phyloP scores from a whole-genome alignment of 2,113 vertebrate species.

The Pandion haliaetus region DNA sequence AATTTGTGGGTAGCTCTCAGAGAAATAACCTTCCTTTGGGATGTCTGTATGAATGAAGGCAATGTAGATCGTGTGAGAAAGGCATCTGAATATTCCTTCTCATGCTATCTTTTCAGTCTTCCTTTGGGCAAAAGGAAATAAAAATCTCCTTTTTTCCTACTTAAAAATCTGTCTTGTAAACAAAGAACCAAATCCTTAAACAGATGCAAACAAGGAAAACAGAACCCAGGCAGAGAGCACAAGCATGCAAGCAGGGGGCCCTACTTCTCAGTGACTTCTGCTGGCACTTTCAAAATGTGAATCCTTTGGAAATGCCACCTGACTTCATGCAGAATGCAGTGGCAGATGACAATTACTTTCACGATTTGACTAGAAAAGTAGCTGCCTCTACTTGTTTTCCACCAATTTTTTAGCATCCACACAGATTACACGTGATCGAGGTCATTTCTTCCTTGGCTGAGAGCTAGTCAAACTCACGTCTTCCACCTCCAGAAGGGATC shows the following conservation, averaged over 20 bases:
- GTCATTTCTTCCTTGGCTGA: background rate
- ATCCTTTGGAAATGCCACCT: background rate
- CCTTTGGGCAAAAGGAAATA: background rate
- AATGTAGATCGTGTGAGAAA: background rate
- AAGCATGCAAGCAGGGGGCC: fast-evolving
- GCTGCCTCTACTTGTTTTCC: background rate
- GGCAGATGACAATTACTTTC: background rate
- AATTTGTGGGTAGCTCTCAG: background rate
- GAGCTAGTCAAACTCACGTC: background rate
- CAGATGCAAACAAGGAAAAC: background rate
- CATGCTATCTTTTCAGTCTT: background rate
- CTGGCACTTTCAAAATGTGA: background rate
- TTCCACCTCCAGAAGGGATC: background rate
- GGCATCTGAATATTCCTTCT: background rate
- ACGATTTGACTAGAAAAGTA: background rate
- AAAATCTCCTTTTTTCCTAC: background rate
- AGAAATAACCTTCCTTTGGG: background rate
- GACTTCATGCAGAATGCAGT: background rate
- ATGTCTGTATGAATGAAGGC: background rate
- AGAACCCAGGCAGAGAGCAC: background rate
- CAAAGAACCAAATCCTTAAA: background rate
- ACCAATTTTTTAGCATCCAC: background rate
- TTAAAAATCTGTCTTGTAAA: background rate
- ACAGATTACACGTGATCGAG: background rate
- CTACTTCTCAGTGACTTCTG: background rate